phyloP scores from a whole-genome alignment of 2,797 vertebrate genomes.

The Myotis daubentonii region DNA sequence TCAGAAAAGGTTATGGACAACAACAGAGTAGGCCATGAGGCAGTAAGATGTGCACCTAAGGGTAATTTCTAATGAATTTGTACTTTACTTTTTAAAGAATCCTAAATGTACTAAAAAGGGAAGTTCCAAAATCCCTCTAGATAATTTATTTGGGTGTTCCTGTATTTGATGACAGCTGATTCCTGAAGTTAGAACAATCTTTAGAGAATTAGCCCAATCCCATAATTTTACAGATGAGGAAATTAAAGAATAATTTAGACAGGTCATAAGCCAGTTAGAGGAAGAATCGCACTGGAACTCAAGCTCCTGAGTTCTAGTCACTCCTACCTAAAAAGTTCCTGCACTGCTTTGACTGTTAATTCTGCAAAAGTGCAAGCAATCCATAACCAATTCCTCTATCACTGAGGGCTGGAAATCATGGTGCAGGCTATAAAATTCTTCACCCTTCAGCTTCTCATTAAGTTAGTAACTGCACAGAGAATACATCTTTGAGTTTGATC shows the following conservation, averaged over 20 bases:
- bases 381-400: background rate
- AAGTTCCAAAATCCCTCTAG: background rate
- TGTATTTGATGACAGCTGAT: background rate
- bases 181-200: background rate
- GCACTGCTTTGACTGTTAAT: background rate
- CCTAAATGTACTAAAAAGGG: background rate
- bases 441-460: background rate
- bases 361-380: background rate
- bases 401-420: background rate
- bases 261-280: background rate
- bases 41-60: background rate
- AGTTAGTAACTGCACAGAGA: background rate
- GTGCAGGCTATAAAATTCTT: background rate
- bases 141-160: background rate
- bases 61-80: background rate
- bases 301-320: background rate
- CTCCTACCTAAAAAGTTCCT: background rate
- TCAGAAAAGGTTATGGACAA: slow-evolving; percentile 3
- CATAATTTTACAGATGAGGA: background rate
- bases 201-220: background rate
- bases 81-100: slow-evolving; percentile 15
- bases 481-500: background rate
- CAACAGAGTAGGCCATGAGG: background rate
- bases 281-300: background rate
- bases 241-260: background rate